These are phyloP conservation scores for Thecocarcelia acutangulata DNA, from an alignment of 2,888 invertebrate species.

Conservation along the genomic window DNA sequence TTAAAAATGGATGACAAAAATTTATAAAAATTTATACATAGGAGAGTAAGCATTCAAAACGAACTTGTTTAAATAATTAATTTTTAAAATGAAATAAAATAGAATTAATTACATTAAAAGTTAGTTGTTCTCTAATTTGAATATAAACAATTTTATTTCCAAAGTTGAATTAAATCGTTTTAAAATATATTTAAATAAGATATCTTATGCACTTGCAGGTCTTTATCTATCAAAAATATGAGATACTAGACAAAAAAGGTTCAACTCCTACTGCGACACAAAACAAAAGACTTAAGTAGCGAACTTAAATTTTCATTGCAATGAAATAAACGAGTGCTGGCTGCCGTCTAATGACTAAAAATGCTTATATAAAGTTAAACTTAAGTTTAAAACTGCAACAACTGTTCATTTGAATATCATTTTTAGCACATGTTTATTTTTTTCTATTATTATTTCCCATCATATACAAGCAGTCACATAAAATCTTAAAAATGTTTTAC, in stretches of 20 bases:
- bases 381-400: no score
- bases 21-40: no score
- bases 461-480: background rate
- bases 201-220: background rate
- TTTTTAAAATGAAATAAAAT: no score
- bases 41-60: no score
- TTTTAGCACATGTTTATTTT: background rate
- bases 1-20: no score
- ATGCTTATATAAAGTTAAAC: background rate
- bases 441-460: slow-evolving; percentile 5
- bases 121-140: no score
- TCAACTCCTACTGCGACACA: background rate
- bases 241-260: background rate
- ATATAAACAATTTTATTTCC: no score
- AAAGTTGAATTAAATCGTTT: background rate
- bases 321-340: background rate
- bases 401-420: no score
- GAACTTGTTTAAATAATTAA: no score
- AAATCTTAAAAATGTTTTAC: background rate
- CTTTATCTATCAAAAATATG: background rate
- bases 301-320: slow-evolving; percentile 9
- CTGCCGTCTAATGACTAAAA: background rate
- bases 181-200: background rate
- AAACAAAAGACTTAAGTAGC: slow-evolving; percentile 57
- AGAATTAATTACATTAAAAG: no score